phyloP scores from a whole-genome alignment of 2,888 invertebrate species.

The Sceliomorpha sp. region DNA sequence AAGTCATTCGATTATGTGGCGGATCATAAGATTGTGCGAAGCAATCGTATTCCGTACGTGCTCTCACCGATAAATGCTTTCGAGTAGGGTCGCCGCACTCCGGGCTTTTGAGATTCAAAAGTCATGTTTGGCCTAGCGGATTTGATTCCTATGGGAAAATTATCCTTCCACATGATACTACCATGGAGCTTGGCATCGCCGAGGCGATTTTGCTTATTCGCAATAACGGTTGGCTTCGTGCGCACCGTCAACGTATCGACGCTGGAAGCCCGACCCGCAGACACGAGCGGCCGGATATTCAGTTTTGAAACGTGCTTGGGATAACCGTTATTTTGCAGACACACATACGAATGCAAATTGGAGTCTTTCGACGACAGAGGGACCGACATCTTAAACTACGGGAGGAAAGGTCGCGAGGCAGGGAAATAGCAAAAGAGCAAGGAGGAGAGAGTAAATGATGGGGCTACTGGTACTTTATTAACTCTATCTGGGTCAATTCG shows the following conservation, averaged over 20 bases:
- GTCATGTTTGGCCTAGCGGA: constrained; percentile 59
- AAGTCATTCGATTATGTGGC: constrained; percentile 54
- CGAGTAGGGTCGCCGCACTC: constrained; percentile 52
- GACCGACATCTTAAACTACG: constrained; percentile 26
- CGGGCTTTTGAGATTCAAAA: constrained; percentile 65
- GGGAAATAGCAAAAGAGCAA: constrained; percentile 5
- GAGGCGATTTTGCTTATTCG: constrained; percentile 70
- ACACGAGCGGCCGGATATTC: constrained; percentile 60
- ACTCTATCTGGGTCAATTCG: constrained; percentile 47
- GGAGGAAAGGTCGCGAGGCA: constrained; percentile 3
- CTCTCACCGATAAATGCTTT: constrained; percentile 65
- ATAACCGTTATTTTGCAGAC: constrained; percentile 71
- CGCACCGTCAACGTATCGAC: constrained; percentile 33
- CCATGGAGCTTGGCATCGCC: constrained; percentile 58
- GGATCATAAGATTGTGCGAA: constrained; percentile 54
- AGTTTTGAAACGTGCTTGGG: constrained; percentile 68
- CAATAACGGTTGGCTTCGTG: constrained; percentile 66
- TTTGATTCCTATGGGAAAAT: constrained; percentile 70
- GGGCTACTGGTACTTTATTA: constrained; percentile 33
- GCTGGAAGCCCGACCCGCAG: constrained; percentile 62
- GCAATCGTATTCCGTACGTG: constrained; percentile 63
- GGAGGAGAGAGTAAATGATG: constrained; percentile 26
- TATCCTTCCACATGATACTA: constrained; percentile 71
- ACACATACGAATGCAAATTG: constrained; percentile 70
- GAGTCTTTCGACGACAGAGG: constrained; percentile 31